A percentile compares a stretch with the other conserved stretches of the same genome.
Conservation (phyloP, 2,113 vertebrate genomes). For the Actinemys pallida region DNA sequence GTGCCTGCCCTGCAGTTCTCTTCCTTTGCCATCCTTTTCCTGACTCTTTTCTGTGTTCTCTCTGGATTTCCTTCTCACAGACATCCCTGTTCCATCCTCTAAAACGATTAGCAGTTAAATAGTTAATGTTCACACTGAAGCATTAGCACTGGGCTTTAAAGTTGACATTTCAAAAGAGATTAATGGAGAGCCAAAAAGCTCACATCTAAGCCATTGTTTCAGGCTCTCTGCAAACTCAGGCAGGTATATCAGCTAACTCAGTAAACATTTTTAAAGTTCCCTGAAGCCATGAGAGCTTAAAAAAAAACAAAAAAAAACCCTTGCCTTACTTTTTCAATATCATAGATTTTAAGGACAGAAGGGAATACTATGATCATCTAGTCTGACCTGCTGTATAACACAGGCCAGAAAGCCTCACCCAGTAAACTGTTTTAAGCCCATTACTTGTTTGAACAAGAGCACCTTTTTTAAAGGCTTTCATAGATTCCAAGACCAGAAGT, state of each 20-base stretch:
- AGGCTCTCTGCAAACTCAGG: fast-evolving
- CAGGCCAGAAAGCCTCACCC: background rate
- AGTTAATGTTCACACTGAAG: background rate
- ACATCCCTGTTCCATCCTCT: background rate
- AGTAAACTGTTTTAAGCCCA: background rate
- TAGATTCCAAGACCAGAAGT: too few species aligned
- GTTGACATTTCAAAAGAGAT: background rate
- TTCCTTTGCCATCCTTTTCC: background rate
- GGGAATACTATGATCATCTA: background rate
- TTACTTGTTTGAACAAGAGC: background rate
- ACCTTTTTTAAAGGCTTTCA: background rate
- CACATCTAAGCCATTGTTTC: background rate
- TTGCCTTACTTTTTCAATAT: background rate
- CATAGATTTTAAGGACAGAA: background rate
- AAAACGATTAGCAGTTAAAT: background rate
- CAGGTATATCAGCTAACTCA: background rate
- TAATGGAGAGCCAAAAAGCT: background rate
- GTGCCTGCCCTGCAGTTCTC: background rate
- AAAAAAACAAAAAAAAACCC: too few species aligned
- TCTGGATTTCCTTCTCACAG: background rate
- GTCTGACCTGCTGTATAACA: background rate
- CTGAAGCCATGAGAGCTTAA: background rate
- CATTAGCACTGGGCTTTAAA: background rate
- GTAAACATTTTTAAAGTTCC: background rate
- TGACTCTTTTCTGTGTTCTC: background rate